Evolutionary conservation across 2,888 invertebrate species (phyloP), one percentile per base, ranked within the genome.

Genomic region (Acleris cristana): DNA sequence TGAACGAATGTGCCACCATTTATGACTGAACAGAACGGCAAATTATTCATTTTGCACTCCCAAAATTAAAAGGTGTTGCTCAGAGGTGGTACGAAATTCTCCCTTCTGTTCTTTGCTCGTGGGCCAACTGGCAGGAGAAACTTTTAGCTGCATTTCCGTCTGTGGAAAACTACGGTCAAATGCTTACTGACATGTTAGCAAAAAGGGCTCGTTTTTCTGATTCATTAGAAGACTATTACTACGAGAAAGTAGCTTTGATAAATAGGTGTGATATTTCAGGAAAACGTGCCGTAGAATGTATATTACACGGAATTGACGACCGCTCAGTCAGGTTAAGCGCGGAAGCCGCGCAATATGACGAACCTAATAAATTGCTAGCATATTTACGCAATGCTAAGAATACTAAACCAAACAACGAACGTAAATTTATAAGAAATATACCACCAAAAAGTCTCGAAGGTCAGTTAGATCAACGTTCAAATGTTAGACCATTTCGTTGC

Each of bases 181-280:
- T 70, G 21, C 21, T 73, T 0, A 57, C 48, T 14, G 70, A 70
- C 1, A 71, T 71, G 70, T 44, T 71, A 1, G 51, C 58, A 49
- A 52, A 52, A 19, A 65, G 30, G 12, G 69, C 60, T 10, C 64
- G 57, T 14, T 69, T 66, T 61, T 65, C 61, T 4, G 70, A 71
- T 23, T 60, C 69, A 16, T 40, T 71, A 21, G 72, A 73, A 60
- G 70, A 75, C 7, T 75, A 75, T 53, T 75, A 64, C 60, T 73
- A 75, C 57, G 69, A 75, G 6, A 75, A 75, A 40, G 65, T 70
- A 40, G 55, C 63, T 48, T 40, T 73, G 5, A 48, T 74, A 56
- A 71, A 73, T 59, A 55, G 71, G 14, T 73, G 73, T 59, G 30
- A 55, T 21, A 71, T 74, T 16, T 44, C 21, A 18, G 71, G 69